These are phyloP conservation scores for Lordiphosa clarofinis DNA, from an alignment of 1,140 invertebrate genomes.

Conservation along the genomic window DNA sequence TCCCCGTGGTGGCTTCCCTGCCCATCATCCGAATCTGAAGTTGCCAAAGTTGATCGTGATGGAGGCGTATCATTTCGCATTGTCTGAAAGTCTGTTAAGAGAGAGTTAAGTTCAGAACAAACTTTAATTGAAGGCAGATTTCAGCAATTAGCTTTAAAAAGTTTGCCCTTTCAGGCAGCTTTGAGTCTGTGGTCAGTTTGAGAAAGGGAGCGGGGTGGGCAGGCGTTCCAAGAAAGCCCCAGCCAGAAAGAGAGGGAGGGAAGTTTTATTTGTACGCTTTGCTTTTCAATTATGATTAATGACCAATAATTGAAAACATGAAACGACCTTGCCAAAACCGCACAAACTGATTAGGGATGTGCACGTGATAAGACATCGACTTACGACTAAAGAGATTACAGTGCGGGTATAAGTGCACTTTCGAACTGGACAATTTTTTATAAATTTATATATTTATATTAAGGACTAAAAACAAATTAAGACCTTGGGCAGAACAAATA, in stretches of 20 bases:
- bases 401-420: background rate
- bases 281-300: constrained; percentile 64
- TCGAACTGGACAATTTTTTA: too few relatives aligned
- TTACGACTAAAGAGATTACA: background rate
- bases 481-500: too few relatives aligned
- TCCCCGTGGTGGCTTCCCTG: constrained; percentile 20
- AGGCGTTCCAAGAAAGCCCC: too few relatives aligned
- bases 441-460: background rate
- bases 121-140: constrained; percentile 22
- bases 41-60: constrained; percentile 31
- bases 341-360: constrained; percentile 33
- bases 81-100: background rate
- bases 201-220: too few relatives aligned
- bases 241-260: background rate
- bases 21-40: constrained; percentile 9
- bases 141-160: constrained; percentile 42
- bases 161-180: constrained; percentile 19
- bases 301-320: constrained; percentile 51
- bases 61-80: background rate
- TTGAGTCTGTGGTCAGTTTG: constrained; percentile 21
- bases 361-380: constrained; percentile 20
- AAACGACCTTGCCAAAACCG: constrained; percentile 31
- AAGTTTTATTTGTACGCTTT: constrained; percentile 16
- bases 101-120: constrained; percentile 39
- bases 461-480: background rate